Conservation (phyloP, 2,888 invertebrate species). For the Scotopteryx bipunctaria region DNA sequence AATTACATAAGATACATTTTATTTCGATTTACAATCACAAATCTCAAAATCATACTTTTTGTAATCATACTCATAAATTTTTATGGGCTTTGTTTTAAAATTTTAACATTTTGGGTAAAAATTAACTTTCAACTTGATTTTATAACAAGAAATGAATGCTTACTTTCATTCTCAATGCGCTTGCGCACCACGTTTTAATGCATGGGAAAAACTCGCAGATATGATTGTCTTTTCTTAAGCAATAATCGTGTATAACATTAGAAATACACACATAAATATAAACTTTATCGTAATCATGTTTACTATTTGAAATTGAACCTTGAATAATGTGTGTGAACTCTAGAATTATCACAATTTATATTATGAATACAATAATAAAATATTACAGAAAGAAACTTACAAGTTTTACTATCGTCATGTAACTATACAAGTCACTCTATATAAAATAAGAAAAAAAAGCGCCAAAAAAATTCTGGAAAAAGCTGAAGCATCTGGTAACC, state of each 20-base stretch:
- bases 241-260: slow-evolving; percentile 40
- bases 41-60: slow-evolving; percentile 3
- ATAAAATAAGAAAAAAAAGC: too few relatives aligned
- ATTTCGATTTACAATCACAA: background rate
- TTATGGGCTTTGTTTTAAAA: too few relatives aligned
- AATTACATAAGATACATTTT: background rate
- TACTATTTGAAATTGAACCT: background rate
- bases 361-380: too few relatives aligned
- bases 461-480: background rate
- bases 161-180: slow-evolving; percentile 58
- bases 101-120: slow-evolving; percentile 5
- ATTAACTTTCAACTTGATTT: slow-evolving; percentile 21
- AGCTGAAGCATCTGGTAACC: slow-evolving; percentile 11
- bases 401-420: too few relatives aligned
- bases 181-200: slow-evolving; percentile 34
- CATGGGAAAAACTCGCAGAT: slow-evolving; percentile 54
- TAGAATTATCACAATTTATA: too few relatives aligned
- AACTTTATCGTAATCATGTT: background rate
- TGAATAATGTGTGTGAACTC: too few relatives aligned
- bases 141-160: slow-evolving; percentile 31
- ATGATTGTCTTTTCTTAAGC: slow-evolving; percentile 42
- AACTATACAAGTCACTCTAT: too few relatives aligned
- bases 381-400: too few relatives aligned
- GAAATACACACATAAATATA: slow-evolving; percentile 41
- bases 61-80: background rate